These are phyloP conservation scores for Pipa parva DNA, from an alignment of 2,113 vertebrate species.

Conservation along the genomic window DNA sequence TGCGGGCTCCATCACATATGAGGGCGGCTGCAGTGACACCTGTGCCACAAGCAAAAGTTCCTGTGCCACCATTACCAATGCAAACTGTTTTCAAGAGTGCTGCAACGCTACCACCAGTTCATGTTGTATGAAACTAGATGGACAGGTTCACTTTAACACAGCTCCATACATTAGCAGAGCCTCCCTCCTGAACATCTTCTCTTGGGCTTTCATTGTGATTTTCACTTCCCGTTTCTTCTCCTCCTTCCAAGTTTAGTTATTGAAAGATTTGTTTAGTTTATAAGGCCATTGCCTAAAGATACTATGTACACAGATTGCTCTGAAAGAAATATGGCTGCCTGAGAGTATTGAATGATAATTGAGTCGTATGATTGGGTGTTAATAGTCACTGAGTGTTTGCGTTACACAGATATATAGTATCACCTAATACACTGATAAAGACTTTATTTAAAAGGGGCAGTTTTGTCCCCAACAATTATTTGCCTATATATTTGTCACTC, in stretches of 20 bases:
- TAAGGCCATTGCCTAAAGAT: no score
- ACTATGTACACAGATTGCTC: neutral
- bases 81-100: slow-evolving; percentile 67
- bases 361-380: no score
- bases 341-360: no score
- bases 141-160: slow-evolving; percentile 55
- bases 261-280: neutral
- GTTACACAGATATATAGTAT: no score
- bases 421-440: no score
- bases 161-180: slow-evolving; percentile 43
- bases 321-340: no score
- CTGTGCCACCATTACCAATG: slow-evolving; percentile 41
- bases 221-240: slow-evolving; percentile 21
- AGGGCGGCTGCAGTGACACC: slow-evolving; percentile 58
- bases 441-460: no score
- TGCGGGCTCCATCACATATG: slow-evolving; percentile 41
- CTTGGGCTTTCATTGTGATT: slow-evolving; percentile 21
- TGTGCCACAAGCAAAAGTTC: slow-evolving; percentile 52
- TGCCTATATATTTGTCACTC: no score
- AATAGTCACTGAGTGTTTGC: no score
- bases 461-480: no score
- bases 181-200: slow-evolving; percentile 33
- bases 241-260: neutral
- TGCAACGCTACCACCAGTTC: slow-evolving; percentile 54
- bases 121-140: slow-evolving; percentile 69